A percentile compares a stretch with the other conserved stretches of the same genome.
Evolutionary conservation across 2,797 vertebrate species (phyloP).

Genomic region (Gadopsis marmoratus): DNA sequence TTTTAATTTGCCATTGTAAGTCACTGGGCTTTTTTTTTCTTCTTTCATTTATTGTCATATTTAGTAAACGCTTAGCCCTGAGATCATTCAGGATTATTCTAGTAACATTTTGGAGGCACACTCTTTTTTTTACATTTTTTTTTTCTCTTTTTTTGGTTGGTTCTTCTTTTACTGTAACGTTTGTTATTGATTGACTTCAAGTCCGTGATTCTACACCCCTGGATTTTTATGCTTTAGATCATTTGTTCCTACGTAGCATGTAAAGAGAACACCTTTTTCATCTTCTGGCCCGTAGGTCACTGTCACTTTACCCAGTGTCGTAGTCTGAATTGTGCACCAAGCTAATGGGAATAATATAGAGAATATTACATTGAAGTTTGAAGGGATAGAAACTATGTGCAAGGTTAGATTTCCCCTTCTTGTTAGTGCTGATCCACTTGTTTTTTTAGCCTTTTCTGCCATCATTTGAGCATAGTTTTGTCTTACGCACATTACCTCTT

Average conservation of each 20-base stretch:
- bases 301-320: background rate
- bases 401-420: background rate
- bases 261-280: constrained; percentile 14
- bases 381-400: background rate
- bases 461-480: background rate
- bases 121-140: background rate
- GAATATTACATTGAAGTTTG: constrained; percentile 4
- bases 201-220: background rate
- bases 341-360: constrained; percentile 15
- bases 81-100: background rate
- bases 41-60: constrained; percentile 25
- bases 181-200: constrained; percentile 41
- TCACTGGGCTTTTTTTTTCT: background rate
- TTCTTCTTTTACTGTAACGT: constrained; percentile 25
- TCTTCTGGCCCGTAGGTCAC: constrained; percentile 15
- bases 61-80: constrained; percentile 17
- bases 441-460: background rate
- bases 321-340: constrained; percentile 20
- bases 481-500: background rate
- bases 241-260: constrained; percentile 19
- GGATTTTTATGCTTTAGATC: constrained; percentile 12
- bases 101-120: background rate
- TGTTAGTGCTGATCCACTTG: background rate
- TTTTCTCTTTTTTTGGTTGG: background rate
- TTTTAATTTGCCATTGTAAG: constrained; percentile 37